A percentile compares a stretch with the other conserved stretches of the same genome.
Conservation (phyloP, 1,140 invertebrate species). For the Aphaenogaster floridana region DNA sequence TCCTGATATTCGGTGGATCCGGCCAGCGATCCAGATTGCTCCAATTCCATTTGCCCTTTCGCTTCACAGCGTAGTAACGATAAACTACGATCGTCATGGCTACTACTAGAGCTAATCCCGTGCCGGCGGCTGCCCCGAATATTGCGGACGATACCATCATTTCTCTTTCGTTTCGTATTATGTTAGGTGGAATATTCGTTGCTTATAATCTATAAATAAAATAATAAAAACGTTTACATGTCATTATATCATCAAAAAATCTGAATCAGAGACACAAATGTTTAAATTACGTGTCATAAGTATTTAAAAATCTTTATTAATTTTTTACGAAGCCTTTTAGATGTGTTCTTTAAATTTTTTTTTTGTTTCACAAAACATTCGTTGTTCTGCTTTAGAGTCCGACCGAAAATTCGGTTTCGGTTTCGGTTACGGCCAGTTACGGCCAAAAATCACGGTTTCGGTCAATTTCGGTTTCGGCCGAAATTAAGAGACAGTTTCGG, state of each 20-base stretch:
- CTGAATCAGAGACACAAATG: background rate
- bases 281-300: background rate
- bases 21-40: slow-evolving; percentile 87
- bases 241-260: background rate
- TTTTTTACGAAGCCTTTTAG: background rate
- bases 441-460: too few species aligned
- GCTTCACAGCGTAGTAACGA: slow-evolving; percentile 88
- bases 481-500: too few species aligned
- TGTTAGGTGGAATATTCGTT: background rate
- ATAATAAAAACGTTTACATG: slow-evolving; percentile 1
- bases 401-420: too few species aligned
- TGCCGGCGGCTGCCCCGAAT: slow-evolving; percentile 89
- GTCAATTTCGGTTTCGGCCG: too few species aligned
- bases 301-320: background rate
- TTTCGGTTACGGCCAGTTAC: too few species aligned
- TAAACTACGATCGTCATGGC: slow-evolving; percentile 90
- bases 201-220: background rate
- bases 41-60: slow-evolving; percentile 87
- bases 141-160: slow-evolving; percentile 89
- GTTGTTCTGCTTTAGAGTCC: background rate
- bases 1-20: slow-evolving; percentile 64
- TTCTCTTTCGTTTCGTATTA: background rate
- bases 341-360: background rate
- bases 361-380: background rate
- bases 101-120: slow-evolving; percentile 89